Evolutionary conservation across 2,113 vertebrate genomes (phyloP).

Genomic region (Ptilonorhynchus violaceus): DNA sequence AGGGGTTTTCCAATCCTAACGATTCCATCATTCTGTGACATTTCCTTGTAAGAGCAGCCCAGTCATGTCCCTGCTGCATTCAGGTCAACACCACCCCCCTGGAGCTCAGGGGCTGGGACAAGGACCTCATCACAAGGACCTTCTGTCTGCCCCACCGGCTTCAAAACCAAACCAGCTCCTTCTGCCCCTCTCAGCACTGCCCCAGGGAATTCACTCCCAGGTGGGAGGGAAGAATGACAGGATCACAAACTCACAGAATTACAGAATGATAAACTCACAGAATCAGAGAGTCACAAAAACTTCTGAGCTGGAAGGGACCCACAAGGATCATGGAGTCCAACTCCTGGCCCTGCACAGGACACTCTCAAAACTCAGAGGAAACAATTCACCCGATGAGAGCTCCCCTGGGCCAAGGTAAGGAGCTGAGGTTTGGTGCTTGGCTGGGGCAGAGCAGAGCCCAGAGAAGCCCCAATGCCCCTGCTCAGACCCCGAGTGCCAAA

Average conservation of each 20-base stretch:
- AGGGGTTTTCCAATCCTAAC: neutral
- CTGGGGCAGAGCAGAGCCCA: neutral
- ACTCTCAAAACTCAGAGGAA: neutral
- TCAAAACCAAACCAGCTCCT: neutral
- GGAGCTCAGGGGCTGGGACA: neutral
- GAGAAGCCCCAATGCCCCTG: neutral
- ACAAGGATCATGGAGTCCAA: rapidly evolving
- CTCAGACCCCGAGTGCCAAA: neutral
- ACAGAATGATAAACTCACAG: neutral
- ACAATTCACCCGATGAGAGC: neutral
- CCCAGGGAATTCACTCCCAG: neutral
- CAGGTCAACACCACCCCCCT: neutral
- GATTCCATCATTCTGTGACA: neutral
- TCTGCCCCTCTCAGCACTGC: neutral
- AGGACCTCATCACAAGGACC: neutral
- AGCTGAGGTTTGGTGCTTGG: neutral
- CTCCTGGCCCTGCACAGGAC: neutral
- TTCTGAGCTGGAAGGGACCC: neutral
- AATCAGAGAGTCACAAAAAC: neutral
- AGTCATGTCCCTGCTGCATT: rapidly evolving
- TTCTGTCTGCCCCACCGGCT: neutral
- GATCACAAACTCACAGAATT: neutral
- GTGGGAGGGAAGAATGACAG: neutral
- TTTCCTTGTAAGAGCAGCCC: neutral
- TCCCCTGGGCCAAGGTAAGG: neutral